Evolutionary conservation across 2,888 invertebrate species (phyloP).

Genomic region (Ischnura elegans): DNA sequence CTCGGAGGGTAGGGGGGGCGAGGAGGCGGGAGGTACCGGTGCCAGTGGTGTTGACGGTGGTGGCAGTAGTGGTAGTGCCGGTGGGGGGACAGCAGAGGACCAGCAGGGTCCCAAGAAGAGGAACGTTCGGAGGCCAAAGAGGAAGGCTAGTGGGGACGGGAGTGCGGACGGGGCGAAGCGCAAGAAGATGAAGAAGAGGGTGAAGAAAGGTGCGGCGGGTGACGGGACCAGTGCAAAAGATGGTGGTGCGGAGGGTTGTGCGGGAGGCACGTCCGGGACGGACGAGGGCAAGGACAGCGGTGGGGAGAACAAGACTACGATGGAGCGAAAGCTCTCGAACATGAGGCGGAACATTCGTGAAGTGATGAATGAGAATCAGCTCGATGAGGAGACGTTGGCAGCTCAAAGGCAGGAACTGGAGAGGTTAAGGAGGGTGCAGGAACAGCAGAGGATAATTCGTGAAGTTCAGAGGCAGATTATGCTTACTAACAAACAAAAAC

Average conservation of each 20-base stretch:
- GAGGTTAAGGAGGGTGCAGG: conserved; percentile 89
- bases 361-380: conserved; percentile 94
- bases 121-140: conserved; percentile 55
- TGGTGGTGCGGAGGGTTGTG: conserved; percentile 68
- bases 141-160: conserved; percentile 62
- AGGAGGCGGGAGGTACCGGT: neutral
- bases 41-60: neutral
- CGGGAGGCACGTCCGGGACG: conserved; percentile 71
- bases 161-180: conserved; percentile 63
- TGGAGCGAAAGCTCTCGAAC: conserved; percentile 81
- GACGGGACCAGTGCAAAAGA: conserved; percentile 70
- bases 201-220: conserved; percentile 69
- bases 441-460: conserved; percentile 90
- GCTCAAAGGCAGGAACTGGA: conserved; percentile 97
- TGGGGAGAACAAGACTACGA: conserved; percentile 75
- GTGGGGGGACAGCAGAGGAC: conserved; percentile 53
- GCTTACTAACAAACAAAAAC: conserved; percentile 84
- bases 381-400: conserved; percentile 94
- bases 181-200: conserved; percentile 70
- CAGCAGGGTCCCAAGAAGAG: conserved; percentile 9
- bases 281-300: conserved; percentile 75
- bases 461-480: conserved; percentile 91
- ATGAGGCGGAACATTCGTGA: conserved; percentile 93
- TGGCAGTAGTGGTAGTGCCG: conserved; percentile 49
- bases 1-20: conserved; percentile 32